Conservation (phyloP, 2,888 invertebrate species). For the Hirtodrosophila confusa region DNA sequence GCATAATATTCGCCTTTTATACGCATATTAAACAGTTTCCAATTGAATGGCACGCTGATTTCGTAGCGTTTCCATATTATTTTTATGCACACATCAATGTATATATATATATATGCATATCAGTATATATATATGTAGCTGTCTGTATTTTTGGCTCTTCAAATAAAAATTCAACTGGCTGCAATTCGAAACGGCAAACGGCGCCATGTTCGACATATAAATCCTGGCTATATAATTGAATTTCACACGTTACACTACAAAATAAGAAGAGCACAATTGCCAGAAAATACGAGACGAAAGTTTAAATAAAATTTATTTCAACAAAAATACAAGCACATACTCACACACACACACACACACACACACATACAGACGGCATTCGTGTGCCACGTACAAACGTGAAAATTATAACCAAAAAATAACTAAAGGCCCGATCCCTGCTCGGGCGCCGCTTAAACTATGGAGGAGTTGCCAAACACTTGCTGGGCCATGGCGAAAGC, state of each 20-base stretch:
- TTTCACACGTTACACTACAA: conserved; percentile 71
- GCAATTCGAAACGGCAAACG: conserved; percentile 48
- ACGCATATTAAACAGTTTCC: conserved; percentile 74
- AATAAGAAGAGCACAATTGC: conserved; percentile 36
- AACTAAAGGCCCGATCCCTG: conserved; percentile 18
- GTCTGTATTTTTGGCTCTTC: conserved; percentile 38
- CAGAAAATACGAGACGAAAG: conserved; percentile 67
- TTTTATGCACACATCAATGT: conserved; percentile 19
- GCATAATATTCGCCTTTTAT: conserved; percentile 63
- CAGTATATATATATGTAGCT: not conserved
- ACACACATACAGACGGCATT: not conserved
- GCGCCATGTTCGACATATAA: conserved; percentile 70
- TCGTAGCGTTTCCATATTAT: conserved; percentile 60
- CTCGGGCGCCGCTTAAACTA: conserved; percentile 36
- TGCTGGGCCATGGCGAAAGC: conserved; percentile 33
- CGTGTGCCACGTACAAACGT: conserved; percentile 59
- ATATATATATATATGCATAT: not conserved
- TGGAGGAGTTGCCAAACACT: conserved; percentile 44
- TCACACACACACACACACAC: conserved; percentile 8
- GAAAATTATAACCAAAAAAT: conserved; percentile 61
- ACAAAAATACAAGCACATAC: conserved; percentile 59
- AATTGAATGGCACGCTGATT: conserved; percentile 72
- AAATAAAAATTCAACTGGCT: conserved; percentile 45
- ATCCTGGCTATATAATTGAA: conserved; percentile 74
- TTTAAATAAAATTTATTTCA: conserved; percentile 79